These are phyloP conservation scores for Lasioglossum figueresi DNA, from an alignment of 2,888 invertebrate species.

Conservation along the genomic window DNA sequence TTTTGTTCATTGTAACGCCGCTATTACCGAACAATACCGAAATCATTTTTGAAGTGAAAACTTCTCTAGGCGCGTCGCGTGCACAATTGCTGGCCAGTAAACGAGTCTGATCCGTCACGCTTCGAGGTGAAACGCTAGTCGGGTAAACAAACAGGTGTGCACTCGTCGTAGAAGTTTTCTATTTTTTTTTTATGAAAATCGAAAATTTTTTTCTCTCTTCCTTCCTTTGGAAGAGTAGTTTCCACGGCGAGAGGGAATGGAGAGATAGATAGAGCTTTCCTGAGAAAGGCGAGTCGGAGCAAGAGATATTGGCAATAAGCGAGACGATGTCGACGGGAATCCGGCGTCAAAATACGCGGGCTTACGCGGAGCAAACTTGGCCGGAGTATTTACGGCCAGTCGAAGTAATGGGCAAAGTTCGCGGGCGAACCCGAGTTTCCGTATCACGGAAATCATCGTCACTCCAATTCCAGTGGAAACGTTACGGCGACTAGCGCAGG, in stretches of 20 bases:
- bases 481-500: neutral
- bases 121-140: too few species aligned
- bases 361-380: neutral
- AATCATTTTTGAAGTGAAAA: too few species aligned
- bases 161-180: too few species aligned
- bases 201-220: too few species aligned
- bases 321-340: conserved; percentile 14
- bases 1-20: too few species aligned
- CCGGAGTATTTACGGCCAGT: neutral
- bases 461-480: neutral
- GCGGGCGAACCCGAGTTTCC: neutral
- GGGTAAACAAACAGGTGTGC: too few species aligned
- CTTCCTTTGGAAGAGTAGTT: neutral
- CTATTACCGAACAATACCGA: too few species aligned
- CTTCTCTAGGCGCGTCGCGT: too few species aligned
- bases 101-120: too few species aligned
- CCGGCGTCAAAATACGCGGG: conserved; percentile 20
- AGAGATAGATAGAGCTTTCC: neutral
- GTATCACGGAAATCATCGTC: conserved; percentile 10
- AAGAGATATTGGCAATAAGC: conserved; percentile 15
- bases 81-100: too few species aligned
- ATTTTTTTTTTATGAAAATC: too few species aligned
- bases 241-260: neutral
- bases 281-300: neutral
- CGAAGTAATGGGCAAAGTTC: conserved; percentile 9